Evolutionary conservation across 2,797 vertebrate species (phyloP), one percentile per base, ranked within the genome.

Genomic region (Zalophus californianus): DNA sequence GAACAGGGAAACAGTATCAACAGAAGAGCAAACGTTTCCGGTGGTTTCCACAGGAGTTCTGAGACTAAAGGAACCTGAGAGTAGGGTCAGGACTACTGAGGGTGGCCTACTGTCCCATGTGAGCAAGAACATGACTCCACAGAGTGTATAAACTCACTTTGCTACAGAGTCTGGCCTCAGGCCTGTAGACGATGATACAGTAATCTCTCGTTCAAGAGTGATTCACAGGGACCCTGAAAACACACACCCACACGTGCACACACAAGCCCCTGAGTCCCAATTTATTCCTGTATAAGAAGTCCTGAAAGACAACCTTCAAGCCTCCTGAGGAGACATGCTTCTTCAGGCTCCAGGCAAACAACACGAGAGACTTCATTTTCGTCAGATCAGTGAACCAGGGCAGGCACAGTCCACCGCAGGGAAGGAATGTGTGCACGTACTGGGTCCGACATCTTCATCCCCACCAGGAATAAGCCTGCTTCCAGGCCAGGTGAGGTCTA

Each of bases 1-100:
- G 21, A n/a, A 35, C 1, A 1, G 5, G 29, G 11, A 5, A 3
- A 2, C 1, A 3, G 35, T 1, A 16, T 8, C n/a, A 50, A 10
- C 2, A 4, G 35, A 50, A 7, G 15, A 44, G 10, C 27, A 29
- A 48, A 50, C 5, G 2, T 29, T n/a, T 66, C 64, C 15, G n/a
- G 15, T n/a, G 29, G 58, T 27, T 88, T 21, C 8, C 6, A 3
- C 18, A 15, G 64, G 44, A 2, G 14, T 21, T 44, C 7, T 27
- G 52, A 35, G 12, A 27, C 54, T 62, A 20, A 11, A n/a, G 6
- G 58, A 35, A 27, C 18, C 27, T n/a, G 25, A 11, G 23, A 54
- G 18, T 0, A 7, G 35, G 32, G 3, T 2, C 20, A 27, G 38
- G 21, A 50, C 54, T 50, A 6, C 88, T 58, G 32, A 84, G 41